These are phyloP conservation scores for Danio jaintianensis DNA, from an alignment of 2,797 vertebrate species.

Conservation along the genomic window DNA sequence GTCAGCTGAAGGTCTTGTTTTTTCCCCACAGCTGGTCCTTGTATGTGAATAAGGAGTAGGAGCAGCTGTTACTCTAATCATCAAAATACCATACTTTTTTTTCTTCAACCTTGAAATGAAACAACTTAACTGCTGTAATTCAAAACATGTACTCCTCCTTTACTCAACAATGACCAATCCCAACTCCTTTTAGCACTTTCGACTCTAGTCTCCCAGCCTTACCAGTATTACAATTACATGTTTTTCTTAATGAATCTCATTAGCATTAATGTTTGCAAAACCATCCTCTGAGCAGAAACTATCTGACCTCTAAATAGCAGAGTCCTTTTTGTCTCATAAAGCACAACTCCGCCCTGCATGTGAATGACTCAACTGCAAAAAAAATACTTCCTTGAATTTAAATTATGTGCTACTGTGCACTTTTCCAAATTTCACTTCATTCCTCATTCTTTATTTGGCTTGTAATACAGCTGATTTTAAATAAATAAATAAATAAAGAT, in stretches of 20 bases:
- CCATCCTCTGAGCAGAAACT: neutral
- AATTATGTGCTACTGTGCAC: neutral
- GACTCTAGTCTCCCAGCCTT: neutral
- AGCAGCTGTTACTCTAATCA: neutral
- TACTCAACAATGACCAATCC: neutral
- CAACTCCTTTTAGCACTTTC: neutral
- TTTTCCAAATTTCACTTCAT: neutral
- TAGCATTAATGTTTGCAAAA: neutral
- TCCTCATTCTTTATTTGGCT: neutral
- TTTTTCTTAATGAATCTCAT: conserved; percentile 14
- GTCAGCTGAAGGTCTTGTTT: neutral
- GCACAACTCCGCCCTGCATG: neutral
- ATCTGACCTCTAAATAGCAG: neutral
- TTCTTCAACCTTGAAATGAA: neutral
- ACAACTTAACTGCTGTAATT: neutral
- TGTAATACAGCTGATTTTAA: neutral
- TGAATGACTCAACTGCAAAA: neutral
- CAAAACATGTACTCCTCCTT: conserved; percentile 1
- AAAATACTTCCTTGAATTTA: neutral
- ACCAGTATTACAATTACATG: neutral
- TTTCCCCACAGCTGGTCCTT: neutral
- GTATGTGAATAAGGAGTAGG: neutral
- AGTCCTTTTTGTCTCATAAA: neutral
- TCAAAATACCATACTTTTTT: neutral
- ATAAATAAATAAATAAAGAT: neutral